These are phyloP conservation scores for Prionace glauca DNA, from an alignment of 2,797 vertebrate genomes.

Conservation along the genomic window DNA sequence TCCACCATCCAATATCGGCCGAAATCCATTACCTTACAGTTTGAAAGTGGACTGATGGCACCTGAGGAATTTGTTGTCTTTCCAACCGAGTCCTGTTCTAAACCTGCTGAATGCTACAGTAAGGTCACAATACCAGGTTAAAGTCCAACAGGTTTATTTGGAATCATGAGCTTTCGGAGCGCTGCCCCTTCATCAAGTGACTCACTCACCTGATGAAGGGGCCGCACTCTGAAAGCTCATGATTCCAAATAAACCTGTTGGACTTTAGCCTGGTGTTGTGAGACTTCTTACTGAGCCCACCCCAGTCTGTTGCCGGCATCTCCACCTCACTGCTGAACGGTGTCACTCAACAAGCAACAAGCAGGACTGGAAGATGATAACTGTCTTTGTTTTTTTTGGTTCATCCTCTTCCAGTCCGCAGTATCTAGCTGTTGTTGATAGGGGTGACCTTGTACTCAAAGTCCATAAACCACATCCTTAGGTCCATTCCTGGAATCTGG, in stretches of 20 bases:
- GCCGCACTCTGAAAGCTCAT: too few relatives aligned
- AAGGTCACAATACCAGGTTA: too few relatives aligned
- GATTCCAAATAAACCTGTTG: too few relatives aligned
- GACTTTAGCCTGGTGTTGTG: too few relatives aligned
- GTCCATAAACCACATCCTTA: background rate
- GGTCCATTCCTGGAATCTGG: background rate
- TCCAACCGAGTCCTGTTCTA: background rate
- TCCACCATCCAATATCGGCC: background rate
- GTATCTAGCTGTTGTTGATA: background rate
- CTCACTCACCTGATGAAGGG: too few relatives aligned
- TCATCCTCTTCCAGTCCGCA: background rate
- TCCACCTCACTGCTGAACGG: background rate
- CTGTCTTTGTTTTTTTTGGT: background rate
- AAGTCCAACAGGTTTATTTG: too few relatives aligned
- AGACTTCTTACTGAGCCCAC: too few relatives aligned
- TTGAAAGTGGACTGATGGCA: background rate
- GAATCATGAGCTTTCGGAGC: too few relatives aligned
- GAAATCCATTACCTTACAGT: background rate
- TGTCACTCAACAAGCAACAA: background rate
- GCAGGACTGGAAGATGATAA: background rate
- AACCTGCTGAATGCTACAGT: background rate
- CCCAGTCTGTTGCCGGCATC: too few relatives aligned
- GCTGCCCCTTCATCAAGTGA: too few relatives aligned
- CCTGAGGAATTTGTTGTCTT: background rate
- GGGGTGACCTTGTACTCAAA: background rate